phyloP scores from a whole-genome alignment of 1,140 invertebrate species.

The Mya arenaria region DNA sequence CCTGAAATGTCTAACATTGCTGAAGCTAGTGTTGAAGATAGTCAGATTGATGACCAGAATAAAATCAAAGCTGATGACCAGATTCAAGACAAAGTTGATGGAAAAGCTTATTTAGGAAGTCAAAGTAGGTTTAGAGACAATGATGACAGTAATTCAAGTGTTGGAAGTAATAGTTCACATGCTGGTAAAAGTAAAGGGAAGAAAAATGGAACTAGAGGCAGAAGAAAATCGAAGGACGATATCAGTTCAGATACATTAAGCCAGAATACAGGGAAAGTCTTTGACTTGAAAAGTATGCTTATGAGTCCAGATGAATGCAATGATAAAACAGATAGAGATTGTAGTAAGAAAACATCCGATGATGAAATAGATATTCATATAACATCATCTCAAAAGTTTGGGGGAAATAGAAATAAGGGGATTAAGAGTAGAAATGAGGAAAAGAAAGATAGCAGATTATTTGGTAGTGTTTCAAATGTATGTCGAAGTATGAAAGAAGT shows the following conservation, averaged over 20 bases:
- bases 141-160: too few species aligned
- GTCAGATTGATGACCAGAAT: too few species aligned
- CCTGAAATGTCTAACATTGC: not conserved
- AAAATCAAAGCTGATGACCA: too few species aligned
- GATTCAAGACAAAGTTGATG: too few species aligned
- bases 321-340: constrained; percentile 6
- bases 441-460: constrained; percentile 10
- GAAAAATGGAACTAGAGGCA: not conserved
- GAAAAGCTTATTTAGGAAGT: too few species aligned
- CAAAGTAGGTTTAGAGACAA: too few species aligned
- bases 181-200: not conserved
- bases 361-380: constrained; percentile 33
- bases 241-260: not conserved
- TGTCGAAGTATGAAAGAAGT: constrained; percentile 42
- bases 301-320: not conserved
- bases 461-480: constrained; percentile 1
- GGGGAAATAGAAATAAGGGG: not conserved
- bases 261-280: not conserved
- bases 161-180: too few species aligned
- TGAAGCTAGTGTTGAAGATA: constrained; percentile 8
- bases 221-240: not conserved
- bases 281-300: constrained; percentile 21
- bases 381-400: constrained; percentile 30
- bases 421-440: not conserved
- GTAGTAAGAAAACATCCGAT: constrained; percentile 38